phyloP scores from a whole-genome alignment of 2,888 invertebrate species.

The Epiblema foenella region DNA sequence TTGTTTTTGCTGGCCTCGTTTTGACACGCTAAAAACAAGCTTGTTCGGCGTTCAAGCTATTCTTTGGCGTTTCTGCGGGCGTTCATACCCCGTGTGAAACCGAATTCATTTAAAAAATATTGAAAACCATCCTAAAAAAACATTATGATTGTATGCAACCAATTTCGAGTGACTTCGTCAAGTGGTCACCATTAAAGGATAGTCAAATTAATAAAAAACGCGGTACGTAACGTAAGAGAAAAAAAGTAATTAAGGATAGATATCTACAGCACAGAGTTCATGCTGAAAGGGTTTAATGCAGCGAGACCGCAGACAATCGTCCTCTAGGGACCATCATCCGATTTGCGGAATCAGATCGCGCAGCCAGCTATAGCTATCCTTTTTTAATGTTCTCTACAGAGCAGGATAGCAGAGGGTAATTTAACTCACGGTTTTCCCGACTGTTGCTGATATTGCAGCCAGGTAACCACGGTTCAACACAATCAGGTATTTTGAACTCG shows the following conservation, averaged over 20 bases:
- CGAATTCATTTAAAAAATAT: no score
- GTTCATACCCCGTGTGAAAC: no score
- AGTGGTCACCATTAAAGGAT: no score
- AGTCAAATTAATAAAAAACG: no score
- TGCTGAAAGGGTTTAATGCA: conserved; percentile 70
- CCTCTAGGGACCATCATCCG: conserved; percentile 55
- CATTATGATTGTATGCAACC: no score
- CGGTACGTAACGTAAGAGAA: not conserved
- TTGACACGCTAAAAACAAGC: not conserved
- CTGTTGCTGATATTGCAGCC: conserved; percentile 27
- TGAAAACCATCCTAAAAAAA: no score
- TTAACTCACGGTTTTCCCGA: conserved; percentile 19
- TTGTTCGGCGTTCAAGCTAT: not conserved
- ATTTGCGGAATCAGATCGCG: conserved; percentile 51
- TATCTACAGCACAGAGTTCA: conserved; percentile 52
- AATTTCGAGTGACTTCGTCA: no score
- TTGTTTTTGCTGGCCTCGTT: not conserved
- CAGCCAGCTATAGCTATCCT: conserved; percentile 54
- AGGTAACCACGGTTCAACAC: conserved; percentile 31
- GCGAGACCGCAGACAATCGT: conserved; percentile 65
- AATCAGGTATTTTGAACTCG: conserved; percentile 38
- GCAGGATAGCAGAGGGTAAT: conserved; percentile 28
- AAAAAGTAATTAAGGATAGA: conserved; percentile 40
- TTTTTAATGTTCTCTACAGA: conserved; percentile 21
- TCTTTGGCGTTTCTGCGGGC: not conserved